Conservation (phyloP, 64 coral and sea anemone species). For the Porites australiensis region DNA sequence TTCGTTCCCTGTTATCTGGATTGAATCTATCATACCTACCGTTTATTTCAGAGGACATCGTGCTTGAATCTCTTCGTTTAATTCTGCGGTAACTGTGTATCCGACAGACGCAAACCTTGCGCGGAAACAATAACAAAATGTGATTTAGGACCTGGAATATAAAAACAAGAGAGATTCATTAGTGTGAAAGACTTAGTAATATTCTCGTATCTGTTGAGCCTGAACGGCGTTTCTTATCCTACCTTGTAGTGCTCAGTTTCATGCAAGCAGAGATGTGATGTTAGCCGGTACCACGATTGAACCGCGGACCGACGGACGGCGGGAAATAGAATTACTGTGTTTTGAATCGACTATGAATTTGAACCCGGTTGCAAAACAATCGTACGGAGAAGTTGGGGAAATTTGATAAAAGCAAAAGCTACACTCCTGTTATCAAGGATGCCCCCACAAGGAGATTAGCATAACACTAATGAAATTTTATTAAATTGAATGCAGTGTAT, state of each 20-base stretch:
- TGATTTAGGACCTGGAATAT: constrained; percentile 29
- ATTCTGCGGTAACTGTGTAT: constrained; percentile 5
- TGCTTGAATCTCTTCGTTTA: neutral
- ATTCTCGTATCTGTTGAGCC: neutral
- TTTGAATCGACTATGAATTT: constrained; percentile 36
- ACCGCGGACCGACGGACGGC: neutral
- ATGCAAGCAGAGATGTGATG: no score
- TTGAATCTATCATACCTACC: neutral
- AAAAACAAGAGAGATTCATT: constrained; percentile 53
- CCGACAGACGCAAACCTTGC: neutral
- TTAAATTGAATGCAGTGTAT: constrained; percentile 96
- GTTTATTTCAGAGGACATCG: constrained; percentile 49
- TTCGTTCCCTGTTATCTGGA: neutral
- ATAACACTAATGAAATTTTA: constrained; percentile 98
- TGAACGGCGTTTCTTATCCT: neutral
- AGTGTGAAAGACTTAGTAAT: constrained; percentile 15
- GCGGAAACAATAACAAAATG: constrained; percentile 18
- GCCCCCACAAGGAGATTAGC: constrained; percentile 83
- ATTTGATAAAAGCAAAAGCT: constrained; percentile 71
- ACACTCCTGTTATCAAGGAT: constrained; percentile 83
- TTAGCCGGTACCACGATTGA: neutral
- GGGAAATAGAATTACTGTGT: neutral
- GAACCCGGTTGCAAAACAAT: constrained; percentile 57
- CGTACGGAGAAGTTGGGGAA: constrained; percentile 49
- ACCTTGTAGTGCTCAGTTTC: no score